A percentile compares a stretch with the other conserved stretches of the same genome.
phyloP scores from a whole-genome alignment of 2,888 invertebrate genomes.

The Yponomeuta cagnagella region DNA sequence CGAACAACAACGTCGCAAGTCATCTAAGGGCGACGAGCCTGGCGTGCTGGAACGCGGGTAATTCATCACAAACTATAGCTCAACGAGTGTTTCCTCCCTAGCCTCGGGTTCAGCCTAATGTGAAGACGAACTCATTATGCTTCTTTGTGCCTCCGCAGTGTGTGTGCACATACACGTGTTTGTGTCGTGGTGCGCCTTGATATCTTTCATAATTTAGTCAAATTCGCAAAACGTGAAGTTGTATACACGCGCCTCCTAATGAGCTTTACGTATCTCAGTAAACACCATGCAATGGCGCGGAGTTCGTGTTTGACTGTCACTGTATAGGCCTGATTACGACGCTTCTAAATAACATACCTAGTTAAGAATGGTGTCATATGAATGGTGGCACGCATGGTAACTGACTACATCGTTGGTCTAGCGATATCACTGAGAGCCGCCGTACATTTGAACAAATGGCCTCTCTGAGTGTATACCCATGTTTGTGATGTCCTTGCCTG shows the following conservation, averaged over 20 bases:
- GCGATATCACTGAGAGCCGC: no score
- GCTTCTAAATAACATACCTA: neutral
- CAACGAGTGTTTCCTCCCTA: constrained; percentile 8
- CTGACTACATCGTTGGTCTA: no score
- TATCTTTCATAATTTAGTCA: neutral
- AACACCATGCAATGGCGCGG: neutral
- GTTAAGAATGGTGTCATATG: neutral
- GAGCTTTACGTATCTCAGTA: neutral
- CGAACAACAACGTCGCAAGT: constrained; percentile 60
- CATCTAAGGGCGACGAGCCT: constrained; percentile 33
- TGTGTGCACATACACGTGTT: neutral
- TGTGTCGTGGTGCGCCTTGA: neutral
- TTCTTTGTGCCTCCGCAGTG: constrained; percentile 35
- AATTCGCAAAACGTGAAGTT: neutral
- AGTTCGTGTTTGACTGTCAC: neutral
- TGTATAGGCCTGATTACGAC: neutral
- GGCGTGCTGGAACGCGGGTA: constrained; percentile 13
- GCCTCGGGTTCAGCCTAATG: constrained; percentile 23
- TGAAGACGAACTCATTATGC: constrained; percentile 39
- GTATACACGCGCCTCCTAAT: neutral
- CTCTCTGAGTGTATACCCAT: neutral
- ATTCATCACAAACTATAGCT: constrained; percentile 24
- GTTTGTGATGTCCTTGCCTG: no score
- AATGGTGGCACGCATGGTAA: no score
- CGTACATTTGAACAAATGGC: no score